These are phyloP conservation scores for Bugulina stolonifera DNA, from an alignment of 2,888 invertebrate species.

Conservation along the genomic window DNA sequence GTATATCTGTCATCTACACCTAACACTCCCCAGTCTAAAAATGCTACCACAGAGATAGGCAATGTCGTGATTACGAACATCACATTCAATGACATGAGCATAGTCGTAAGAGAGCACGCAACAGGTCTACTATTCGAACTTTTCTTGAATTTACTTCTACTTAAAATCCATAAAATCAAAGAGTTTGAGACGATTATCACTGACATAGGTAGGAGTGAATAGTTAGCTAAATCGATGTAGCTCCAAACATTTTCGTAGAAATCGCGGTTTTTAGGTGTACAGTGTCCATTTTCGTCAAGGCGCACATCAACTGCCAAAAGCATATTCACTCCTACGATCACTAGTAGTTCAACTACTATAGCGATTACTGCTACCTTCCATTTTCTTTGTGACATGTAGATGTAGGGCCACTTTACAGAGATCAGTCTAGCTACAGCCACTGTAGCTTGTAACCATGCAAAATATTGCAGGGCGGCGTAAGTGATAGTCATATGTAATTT, in stretches of 20 bases:
- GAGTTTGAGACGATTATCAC: conserved; percentile 38
- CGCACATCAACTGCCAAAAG: not conserved
- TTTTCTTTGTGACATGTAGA: not conserved
- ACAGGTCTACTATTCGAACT: not conserved
- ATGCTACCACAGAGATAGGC: conserved; percentile 35
- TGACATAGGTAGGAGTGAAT: conserved; percentile 37
- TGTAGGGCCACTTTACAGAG: conserved; percentile 37
- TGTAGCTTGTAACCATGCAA: conserved; percentile 41
- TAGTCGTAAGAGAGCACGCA: conserved; percentile 37
- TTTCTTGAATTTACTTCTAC: not conserved
- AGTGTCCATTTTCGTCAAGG: conserved; percentile 63
- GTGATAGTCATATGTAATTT: conserved; percentile 38
- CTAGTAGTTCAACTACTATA: not conserved
- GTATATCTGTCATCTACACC: conserved; percentile 31
- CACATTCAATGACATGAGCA: conserved; percentile 36
- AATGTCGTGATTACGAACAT: conserved; percentile 35
- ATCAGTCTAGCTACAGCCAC: conserved; percentile 41
- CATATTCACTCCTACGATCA: not conserved
- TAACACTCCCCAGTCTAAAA: conserved; percentile 27
- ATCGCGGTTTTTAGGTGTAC: not conserved
- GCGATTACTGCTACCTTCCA: not conserved
- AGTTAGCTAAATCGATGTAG: conserved; percentile 40
- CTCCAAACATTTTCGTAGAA: conserved; percentile 34
- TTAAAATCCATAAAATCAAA: conserved; percentile 31
- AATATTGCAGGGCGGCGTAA: conserved; percentile 38